A percentile compares a stretch with the other conserved stretches of the same genome.
phyloP scores from a whole-genome alignment of 2,113 vertebrate species.

The Romanogobio albipinnatus region DNA sequence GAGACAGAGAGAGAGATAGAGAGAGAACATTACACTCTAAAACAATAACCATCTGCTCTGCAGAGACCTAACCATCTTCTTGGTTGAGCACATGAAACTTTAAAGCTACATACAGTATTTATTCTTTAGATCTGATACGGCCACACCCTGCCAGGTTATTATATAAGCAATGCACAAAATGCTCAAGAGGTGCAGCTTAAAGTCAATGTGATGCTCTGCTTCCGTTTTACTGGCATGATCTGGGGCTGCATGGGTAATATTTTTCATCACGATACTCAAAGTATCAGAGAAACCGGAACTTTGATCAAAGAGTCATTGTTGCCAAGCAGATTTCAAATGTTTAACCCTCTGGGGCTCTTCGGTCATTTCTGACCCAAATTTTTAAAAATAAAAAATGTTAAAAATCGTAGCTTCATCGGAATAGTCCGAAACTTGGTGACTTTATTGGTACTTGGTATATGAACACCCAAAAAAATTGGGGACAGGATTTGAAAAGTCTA shows the following conservation, averaged over 20 bases:
- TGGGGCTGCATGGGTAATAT: neutral
- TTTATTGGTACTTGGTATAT: too few relatives aligned
- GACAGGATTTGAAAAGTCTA: too few relatives aligned
- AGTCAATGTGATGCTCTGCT: neutral
- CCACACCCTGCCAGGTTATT: conserved; percentile 27
- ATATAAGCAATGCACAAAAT: conserved; percentile 18
- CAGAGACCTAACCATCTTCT: conserved; percentile 8
- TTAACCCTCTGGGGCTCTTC: too few relatives aligned
- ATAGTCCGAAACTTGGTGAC: too few relatives aligned
- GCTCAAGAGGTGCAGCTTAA: neutral
- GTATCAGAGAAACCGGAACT: neutral
- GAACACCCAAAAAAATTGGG: too few relatives aligned
- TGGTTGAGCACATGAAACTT: conserved; percentile 1
- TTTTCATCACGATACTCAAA: neutral
- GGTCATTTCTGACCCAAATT: too few relatives aligned
- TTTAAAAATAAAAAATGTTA: too few relatives aligned
- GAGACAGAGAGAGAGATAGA: neutral
- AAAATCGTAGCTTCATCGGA: too few relatives aligned
- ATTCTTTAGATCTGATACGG: neutral
- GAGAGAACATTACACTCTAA: conserved; percentile 35
- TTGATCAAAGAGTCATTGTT: neutral
- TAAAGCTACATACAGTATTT: conserved; percentile 30
- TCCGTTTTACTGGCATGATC: neutral
- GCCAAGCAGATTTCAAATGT: neutral
- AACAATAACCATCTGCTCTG: conserved; percentile 38